Conservation (phyloP, 2,113 vertebrate species). For the Actinemys pallida region DNA sequence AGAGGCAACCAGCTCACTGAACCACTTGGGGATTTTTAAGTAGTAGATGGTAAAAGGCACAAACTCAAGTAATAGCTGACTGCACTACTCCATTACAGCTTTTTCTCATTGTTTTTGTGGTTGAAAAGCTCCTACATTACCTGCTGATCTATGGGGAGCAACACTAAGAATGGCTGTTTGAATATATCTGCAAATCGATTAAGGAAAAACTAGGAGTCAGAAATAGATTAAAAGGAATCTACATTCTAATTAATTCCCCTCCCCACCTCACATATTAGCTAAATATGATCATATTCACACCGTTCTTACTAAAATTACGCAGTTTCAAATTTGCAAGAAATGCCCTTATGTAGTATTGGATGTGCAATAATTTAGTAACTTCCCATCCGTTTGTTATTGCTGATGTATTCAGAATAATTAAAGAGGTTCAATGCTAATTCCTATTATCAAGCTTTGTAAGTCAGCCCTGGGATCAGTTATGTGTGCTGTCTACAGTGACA, state of each 20-base stretch:
- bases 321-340: background rate
- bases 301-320: background rate
- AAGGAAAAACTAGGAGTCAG: background rate
- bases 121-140: slow-evolving; percentile 30
- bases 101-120: slow-evolving; percentile 27
- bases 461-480: background rate
- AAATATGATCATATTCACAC: background rate
- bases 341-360: background rate
- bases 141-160: background rate
- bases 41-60: background rate
- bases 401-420: background rate
- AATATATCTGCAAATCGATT: background rate
- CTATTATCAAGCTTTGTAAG: background rate
- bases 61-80: slow-evolving; percentile 15
- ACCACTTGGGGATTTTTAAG: slow-evolving; percentile 3
- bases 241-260: background rate
- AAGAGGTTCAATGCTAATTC: background rate
- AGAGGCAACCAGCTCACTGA: background rate
- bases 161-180: background rate
- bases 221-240: background rate
- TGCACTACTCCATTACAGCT: background rate
- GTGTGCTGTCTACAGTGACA: background rate
- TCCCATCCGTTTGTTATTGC: background rate
- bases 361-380: background rate
- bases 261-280: background rate